These are phyloP conservation scores for Lycocorax pyrrhopterus DNA, from an alignment of 2,113 vertebrate genomes.

Conservation along the genomic window DNA sequence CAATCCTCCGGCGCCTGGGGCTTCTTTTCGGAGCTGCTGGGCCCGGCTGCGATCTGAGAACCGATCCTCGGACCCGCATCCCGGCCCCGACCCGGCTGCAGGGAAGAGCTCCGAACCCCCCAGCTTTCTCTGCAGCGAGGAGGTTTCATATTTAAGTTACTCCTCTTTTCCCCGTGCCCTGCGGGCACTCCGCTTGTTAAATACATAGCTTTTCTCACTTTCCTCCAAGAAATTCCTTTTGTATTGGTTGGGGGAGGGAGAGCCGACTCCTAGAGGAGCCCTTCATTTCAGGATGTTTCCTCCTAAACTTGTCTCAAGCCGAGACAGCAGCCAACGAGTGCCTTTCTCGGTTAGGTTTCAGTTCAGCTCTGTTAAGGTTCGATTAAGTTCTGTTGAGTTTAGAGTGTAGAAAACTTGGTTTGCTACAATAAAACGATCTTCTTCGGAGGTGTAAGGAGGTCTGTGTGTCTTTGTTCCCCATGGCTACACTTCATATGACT, in stretches of 20 bases:
- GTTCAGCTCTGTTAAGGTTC: not conserved
- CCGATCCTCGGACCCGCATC: no score
- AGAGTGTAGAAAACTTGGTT: not conserved
- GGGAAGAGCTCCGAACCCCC: accelerated
- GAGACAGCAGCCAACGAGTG: not conserved
- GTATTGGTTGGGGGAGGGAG: not conserved
- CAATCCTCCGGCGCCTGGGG: not conserved
- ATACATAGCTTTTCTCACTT: not conserved
- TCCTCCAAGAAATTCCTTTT: not conserved
- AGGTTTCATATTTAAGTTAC: not conserved
- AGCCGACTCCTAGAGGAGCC: not conserved
- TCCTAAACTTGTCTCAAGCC: not conserved
- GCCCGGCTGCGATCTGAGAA: not conserved
- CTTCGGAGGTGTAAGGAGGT: not conserved
- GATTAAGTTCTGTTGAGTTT: not conserved
- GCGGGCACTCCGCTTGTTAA: not conserved
- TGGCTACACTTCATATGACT: not conserved
- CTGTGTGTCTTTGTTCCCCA: not conserved
- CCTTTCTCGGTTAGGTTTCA: not conserved
- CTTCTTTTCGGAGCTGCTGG: no score
- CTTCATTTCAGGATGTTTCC: not conserved
- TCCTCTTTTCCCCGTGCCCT: not conserved
- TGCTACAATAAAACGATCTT: not conserved
- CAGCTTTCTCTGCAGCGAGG: no score
- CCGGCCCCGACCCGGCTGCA: no score